A percentile compares a stretch with the other conserved stretches of the same genome.
Evolutionary conservation across 2,113 vertebrate genomes (phyloP).

Genomic region (Stegostoma tigrinum): DNA sequence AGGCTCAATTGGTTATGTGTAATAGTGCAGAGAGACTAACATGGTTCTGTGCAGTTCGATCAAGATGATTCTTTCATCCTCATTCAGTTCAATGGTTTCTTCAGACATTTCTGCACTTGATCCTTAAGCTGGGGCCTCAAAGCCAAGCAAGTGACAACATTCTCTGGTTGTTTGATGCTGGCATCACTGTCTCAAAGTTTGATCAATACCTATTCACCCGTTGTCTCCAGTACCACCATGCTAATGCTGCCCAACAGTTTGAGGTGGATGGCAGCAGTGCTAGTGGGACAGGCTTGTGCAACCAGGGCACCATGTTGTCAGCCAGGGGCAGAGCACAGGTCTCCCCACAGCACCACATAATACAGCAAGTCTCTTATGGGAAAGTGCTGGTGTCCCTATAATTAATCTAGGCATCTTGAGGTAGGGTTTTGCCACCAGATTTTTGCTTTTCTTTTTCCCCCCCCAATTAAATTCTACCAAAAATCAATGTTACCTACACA

Average conservation of each 20-base stretch:
- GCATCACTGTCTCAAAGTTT: slow-evolving; percentile 57
- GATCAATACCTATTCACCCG: slow-evolving; percentile 63
- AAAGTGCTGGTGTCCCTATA: neutral
- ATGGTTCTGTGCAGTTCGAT: neutral
- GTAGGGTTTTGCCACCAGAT: neutral
- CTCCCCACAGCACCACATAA: too few species aligned
- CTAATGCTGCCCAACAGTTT: too few species aligned
- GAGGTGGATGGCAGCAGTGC: too few species aligned
- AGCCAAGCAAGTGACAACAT: slow-evolving; percentile 75
- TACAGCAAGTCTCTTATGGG: neutral
- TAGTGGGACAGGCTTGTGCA: too few species aligned
- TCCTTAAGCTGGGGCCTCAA: slow-evolving; percentile 78
- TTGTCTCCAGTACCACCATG: slow-evolving; percentile 54
- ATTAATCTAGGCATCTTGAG: neutral
- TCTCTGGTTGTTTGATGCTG: slow-evolving; percentile 75
- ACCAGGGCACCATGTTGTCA: too few species aligned
- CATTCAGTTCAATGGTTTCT: slow-evolving; percentile 73
- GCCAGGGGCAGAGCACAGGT: too few species aligned
- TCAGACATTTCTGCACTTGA: slow-evolving; percentile 66
- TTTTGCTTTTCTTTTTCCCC: neutral
- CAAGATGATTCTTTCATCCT: neutral
- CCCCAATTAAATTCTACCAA: neutral
- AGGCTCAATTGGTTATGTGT: neutral
- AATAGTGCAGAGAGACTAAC: neutral
- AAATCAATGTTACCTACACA: neutral